phyloP scores from a whole-genome alignment of 2,797 vertebrate species.

The Scolopax bukidnonensis region DNA sequence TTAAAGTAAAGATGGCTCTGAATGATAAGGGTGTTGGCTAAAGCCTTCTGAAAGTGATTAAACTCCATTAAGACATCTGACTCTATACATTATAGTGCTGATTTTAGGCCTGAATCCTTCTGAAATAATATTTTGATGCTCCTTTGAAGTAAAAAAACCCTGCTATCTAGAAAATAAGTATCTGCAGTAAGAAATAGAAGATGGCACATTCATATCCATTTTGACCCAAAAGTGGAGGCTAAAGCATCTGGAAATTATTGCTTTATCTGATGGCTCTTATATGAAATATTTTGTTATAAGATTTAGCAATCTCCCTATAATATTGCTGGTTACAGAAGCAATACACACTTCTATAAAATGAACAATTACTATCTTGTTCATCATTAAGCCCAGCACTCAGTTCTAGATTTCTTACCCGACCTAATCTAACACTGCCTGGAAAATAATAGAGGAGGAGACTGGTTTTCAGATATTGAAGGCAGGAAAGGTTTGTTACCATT shows the following conservation, averaged over 20 bases:
- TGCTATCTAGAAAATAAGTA: background rate
- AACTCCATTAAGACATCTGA: background rate
- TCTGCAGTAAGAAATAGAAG: background rate
- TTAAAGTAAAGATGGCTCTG: background rate
- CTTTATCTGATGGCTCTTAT: background rate
- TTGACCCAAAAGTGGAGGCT: background rate
- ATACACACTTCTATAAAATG: background rate
- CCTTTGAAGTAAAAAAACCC: background rate
- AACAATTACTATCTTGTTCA: background rate
- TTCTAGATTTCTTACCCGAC: background rate
- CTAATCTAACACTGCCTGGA: background rate
- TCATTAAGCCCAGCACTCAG: background rate
- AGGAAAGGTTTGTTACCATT: background rate
- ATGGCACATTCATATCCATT: background rate
- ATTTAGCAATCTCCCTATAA: background rate
- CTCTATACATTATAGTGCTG: background rate
- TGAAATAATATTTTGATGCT: background rate
- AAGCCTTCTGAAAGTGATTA: background rate
- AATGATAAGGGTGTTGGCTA: background rate
- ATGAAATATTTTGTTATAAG: background rate
- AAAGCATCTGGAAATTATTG: background rate
- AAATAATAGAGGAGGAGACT: background rate
- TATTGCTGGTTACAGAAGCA: background rate
- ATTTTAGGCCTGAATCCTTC: background rate
- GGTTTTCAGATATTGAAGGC: background rate